These are phyloP conservation scores for Ligdia adustata DNA, from an alignment of 2,888 invertebrate genomes.

Conservation along the genomic window DNA sequence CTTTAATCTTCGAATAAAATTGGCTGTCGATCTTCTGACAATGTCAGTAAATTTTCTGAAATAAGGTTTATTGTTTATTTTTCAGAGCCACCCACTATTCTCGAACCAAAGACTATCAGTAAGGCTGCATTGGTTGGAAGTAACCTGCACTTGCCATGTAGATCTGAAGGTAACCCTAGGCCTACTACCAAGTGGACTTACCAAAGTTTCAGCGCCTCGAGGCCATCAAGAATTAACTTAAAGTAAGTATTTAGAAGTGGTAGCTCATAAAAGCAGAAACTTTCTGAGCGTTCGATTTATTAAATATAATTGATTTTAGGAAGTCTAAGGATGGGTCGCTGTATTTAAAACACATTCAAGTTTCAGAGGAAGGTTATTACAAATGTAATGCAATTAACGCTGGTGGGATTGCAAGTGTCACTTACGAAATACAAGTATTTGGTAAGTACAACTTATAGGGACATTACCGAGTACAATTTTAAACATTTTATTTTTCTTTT, in stretches of 20 bases:
- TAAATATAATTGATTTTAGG: not conserved
- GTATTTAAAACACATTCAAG: slow-evolving; percentile 36
- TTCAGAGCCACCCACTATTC: too few relatives aligned
- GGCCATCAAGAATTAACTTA: not conserved
- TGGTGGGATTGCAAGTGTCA: slow-evolving; percentile 42
- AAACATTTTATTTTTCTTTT: too few relatives aligned
- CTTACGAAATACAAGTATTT: slow-evolving; percentile 46
- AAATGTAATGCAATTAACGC: slow-evolving; percentile 52
- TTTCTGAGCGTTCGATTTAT: too few relatives aligned
- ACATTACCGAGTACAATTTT: too few relatives aligned
- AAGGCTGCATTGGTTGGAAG: slow-evolving; percentile 40
- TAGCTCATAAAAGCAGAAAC: too few relatives aligned
- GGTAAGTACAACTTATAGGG: too few relatives aligned
- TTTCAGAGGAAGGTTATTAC: slow-evolving; percentile 50
- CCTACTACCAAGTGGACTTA: slow-evolving; percentile 50
- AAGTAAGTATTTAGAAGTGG: slow-evolving; percentile 1
- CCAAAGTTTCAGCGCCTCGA: slow-evolving; percentile 1
- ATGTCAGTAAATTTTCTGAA: too few relatives aligned
- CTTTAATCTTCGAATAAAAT: too few relatives aligned
- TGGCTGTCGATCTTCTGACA: too few relatives aligned
- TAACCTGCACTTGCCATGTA: slow-evolving; percentile 41
- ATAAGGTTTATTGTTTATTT: too few relatives aligned
- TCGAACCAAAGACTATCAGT: too few relatives aligned
- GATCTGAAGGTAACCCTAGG: slow-evolving; percentile 48
- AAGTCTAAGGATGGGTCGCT: slow-evolving; percentile 20